Evolutionary conservation across 2,113 vertebrate genomes (phyloP).

Genomic region (Calonectris borealis): DNA sequence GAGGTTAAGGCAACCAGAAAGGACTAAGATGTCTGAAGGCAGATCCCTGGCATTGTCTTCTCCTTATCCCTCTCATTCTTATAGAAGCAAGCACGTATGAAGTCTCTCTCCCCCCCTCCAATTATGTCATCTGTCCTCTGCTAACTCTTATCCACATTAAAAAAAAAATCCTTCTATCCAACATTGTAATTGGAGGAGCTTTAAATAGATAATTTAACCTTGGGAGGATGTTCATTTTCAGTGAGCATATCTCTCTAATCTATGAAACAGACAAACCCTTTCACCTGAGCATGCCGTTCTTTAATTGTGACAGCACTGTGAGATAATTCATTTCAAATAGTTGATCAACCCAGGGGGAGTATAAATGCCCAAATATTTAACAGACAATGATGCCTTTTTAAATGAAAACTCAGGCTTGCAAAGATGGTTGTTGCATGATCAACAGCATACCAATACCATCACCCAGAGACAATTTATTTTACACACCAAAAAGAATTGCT

Average conservation of each 20-base stretch:
- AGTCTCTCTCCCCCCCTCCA: slow-evolving; percentile 20
- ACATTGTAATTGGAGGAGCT: slow-evolving; percentile 63
- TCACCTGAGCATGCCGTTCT: slow-evolving; percentile 67
- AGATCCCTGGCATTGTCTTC: neutral
- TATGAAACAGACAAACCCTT: slow-evolving; percentile 69
- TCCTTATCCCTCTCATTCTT: neutral
- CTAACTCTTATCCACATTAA: slow-evolving; percentile 39
- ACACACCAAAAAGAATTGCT: neutral
- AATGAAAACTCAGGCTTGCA: slow-evolving; percentile 15
- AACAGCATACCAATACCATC: neutral
- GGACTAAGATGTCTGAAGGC: neutral
- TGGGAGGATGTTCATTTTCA: slow-evolving; percentile 73
- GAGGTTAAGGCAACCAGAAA: neutral
- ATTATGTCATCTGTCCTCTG: slow-evolving; percentile 69
- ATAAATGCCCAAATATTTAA: slow-evolving; percentile 73
- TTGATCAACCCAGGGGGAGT: slow-evolving; percentile 56
- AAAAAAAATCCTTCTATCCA: slow-evolving; percentile 27
- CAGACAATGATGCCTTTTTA: slow-evolving; percentile 29
- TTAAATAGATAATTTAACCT: slow-evolving; percentile 77
- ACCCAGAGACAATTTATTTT: neutral
- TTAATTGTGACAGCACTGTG: slow-evolving; percentile 69
- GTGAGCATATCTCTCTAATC: slow-evolving; percentile 57
- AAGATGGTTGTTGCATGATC: neutral
- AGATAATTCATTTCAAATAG: slow-evolving; percentile 69
- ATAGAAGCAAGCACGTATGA: neutral